Percentiles rank a stretch among this genome's conserved stretches.
Conservation (phyloP, 2,113 vertebrate species). For the Globicephala melas region DNA sequence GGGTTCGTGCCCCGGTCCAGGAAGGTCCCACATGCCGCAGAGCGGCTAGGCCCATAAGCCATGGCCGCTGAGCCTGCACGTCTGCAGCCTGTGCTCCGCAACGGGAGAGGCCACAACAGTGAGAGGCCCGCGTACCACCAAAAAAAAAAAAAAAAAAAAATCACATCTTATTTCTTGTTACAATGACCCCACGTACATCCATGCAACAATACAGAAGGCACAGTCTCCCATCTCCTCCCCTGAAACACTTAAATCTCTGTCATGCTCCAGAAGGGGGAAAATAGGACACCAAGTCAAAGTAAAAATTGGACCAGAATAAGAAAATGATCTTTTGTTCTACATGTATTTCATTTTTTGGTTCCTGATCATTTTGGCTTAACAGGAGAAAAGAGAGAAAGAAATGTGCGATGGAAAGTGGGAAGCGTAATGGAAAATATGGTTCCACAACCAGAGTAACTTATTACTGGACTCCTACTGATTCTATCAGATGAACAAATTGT, state of each 20-base stretch:
- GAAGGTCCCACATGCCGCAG: too few species aligned
- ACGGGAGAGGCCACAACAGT: too few species aligned
- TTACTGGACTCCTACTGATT: not conserved
- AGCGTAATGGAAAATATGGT: slow-evolving; percentile 31
- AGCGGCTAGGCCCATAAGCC: too few species aligned
- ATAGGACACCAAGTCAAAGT: not conserved
- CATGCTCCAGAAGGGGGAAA: not conserved
- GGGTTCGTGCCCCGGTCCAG: too few species aligned
- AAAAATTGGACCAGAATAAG: slow-evolving; percentile 46
- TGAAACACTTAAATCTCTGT: not conserved
- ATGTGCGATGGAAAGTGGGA: not conserved
- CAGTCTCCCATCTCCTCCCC: not conserved
- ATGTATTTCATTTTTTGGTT: slow-evolving; percentile 16
- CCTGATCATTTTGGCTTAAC: slow-evolving; percentile 27
- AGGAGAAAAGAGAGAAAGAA: not conserved
- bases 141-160: not conserved
- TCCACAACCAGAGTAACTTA: not conserved
- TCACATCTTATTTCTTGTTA: slow-evolving; percentile 59
- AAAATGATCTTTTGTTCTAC: slow-evolving; percentile 26
- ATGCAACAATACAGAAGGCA: not conserved
- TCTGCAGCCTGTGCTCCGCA: too few species aligned
- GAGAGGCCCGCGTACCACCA: too few species aligned
- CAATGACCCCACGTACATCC: not conserved
- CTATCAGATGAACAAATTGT: slow-evolving; percentile 25
- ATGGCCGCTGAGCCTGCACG: too few species aligned